phyloP scores from a whole-genome alignment of 2,888 invertebrate species.

The Coremacera marginata region DNA sequence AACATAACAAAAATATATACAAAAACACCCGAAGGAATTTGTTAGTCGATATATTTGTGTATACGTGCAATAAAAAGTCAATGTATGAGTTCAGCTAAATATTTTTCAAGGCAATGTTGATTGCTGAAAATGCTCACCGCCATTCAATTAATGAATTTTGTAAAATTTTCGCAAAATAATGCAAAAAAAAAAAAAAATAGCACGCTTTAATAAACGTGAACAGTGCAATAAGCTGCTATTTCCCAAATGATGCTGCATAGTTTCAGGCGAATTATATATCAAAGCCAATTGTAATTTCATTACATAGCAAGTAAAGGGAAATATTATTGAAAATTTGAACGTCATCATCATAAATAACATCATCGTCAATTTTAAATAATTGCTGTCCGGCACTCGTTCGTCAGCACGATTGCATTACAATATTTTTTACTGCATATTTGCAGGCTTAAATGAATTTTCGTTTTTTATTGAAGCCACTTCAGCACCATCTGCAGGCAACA shows the following conservation, averaged over 20 bases:
- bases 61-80: neutral
- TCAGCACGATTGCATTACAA: neutral
- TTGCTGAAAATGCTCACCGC: neutral
- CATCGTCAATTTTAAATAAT: neutral
- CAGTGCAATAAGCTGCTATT: neutral
- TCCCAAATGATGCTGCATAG: conserved; percentile 21
- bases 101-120: neutral
- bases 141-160: conserved; percentile 8
- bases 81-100: neutral
- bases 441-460: neutral
- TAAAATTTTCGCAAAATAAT: neutral
- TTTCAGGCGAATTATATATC: conserved; percentile 1
- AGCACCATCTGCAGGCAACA: neutral
- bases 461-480: neutral
- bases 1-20: neutral
- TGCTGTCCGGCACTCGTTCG: no score
- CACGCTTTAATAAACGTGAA: no score
- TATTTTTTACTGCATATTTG: neutral
- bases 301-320: neutral
- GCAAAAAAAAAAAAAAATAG: neutral
- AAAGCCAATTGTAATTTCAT: neutral
- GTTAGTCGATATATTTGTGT: neutral
- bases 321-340: neutral
- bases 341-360: neutral
- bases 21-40: neutral